These are phyloP conservation scores for Melieria picta DNA, from an alignment of 2,888 invertebrate species.

Conservation along the genomic window DNA sequence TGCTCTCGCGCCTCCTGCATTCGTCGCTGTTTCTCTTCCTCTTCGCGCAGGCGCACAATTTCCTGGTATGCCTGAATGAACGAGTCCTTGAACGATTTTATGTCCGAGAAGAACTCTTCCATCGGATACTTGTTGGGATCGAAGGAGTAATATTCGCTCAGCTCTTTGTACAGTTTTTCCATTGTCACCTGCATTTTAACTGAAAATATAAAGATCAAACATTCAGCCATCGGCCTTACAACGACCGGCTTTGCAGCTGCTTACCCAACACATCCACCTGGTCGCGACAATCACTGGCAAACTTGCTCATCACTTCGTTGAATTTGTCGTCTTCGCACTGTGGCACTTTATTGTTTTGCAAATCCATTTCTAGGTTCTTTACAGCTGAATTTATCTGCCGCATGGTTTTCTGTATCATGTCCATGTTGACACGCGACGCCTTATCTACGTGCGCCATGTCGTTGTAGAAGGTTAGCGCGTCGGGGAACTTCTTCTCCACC, in stretches of 20 bases:
- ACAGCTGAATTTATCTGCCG: conserved; percentile 89
- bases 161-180: conserved; percentile 83
- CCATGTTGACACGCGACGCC: conserved; percentile 87
- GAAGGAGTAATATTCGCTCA: conserved; percentile 92
- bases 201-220: conserved; percentile 31
- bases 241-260: conserved; percentile 11
- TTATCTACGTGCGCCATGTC: conserved; percentile 92
- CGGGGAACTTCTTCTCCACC: conserved; percentile 88
- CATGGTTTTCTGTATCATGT: conserved; percentile 81
- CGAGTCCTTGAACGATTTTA: conserved; percentile 93
- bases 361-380: conserved; percentile 88
- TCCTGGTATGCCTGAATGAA: conserved; percentile 88
- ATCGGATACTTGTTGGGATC: conserved; percentile 92
- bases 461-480: conserved; percentile 82
- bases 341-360: conserved; percentile 84
- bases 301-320: conserved; percentile 89
- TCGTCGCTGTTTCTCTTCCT: conserved; percentile 84
- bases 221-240: no score
- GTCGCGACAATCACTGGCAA: conserved; percentile 82
- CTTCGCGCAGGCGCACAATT: conserved; percentile 82
- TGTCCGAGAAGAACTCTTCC: conserved; percentile 95
- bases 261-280: conserved; percentile 85
- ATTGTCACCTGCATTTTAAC: conserved; percentile 92
- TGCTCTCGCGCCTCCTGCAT: conserved; percentile 86
- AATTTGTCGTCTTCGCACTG: conserved; percentile 87